phyloP scores from a whole-genome alignment of 2,888 invertebrate species.

The Homarus gammarus region DNA sequence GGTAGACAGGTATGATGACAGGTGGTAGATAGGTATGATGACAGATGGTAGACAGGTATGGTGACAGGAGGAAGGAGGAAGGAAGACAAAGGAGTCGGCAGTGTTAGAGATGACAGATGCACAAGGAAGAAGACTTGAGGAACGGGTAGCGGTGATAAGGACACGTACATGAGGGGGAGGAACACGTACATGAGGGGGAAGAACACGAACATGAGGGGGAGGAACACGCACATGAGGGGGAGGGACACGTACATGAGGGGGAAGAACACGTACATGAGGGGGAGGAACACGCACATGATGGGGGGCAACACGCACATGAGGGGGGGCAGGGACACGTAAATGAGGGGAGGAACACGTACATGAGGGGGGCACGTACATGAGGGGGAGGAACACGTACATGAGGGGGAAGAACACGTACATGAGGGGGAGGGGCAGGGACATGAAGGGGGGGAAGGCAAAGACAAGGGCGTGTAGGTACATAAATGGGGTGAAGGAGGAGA shows the following conservation, averaged over 20 bases:
- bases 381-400: neutral
- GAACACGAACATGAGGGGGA: neutral
- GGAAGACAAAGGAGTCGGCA: too few relatives aligned
- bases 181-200: neutral
- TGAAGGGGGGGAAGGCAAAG: neutral
- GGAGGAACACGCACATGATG: neutral
- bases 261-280: neutral
- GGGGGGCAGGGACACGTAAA: neutral
- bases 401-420: neutral
- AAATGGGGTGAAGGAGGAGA: neutral
- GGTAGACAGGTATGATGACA: too few relatives aligned
- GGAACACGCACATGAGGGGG: too few relatives aligned
- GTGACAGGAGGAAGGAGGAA: neutral
- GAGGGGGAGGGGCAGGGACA: neutral
- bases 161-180: neutral
- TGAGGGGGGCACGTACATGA: neutral
- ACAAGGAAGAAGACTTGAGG: too few relatives aligned
- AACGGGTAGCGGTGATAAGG: too few relatives aligned
- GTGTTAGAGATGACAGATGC: too few relatives aligned
- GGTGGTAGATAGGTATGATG: too few relatives aligned
- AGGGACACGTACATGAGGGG: neutral
- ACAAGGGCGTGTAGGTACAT: neutral
- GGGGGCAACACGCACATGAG: too few relatives aligned
- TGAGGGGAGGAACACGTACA: neutral
- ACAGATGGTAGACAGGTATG: neutral